phyloP scores from a whole-genome alignment of 1,140 invertebrate species.

The Marisa cornuarietis region DNA sequence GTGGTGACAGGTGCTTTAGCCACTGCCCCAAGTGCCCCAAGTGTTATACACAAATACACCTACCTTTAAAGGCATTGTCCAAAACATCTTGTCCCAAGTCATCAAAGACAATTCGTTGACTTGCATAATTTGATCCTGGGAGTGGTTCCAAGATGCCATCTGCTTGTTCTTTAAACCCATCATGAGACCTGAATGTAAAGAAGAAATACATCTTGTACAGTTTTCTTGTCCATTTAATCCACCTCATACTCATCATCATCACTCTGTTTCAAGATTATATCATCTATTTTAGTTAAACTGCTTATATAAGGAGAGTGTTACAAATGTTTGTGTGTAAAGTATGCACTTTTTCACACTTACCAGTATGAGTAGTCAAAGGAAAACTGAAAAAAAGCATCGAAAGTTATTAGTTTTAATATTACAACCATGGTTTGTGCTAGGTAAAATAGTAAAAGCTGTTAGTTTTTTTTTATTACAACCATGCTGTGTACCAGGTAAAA shows the following conservation, averaged over 20 bases:
- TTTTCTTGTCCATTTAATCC: too few species aligned
- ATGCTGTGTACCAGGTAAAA: neutral
- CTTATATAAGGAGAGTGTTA: neutral
- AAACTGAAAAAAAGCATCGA: slow-evolving; percentile 50
- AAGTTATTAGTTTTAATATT: neutral
- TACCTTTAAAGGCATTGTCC: slow-evolving; percentile 74
- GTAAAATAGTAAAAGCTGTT: too few species aligned
- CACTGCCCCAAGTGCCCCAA: neutral
- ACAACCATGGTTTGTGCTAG: neutral
- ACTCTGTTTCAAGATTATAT: neutral
- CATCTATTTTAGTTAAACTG: neutral
- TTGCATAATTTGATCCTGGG: slow-evolving; percentile 59
- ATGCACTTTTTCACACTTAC: slow-evolving; percentile 43
- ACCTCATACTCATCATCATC: too few species aligned
- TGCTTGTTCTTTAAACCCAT: slow-evolving; percentile 54
- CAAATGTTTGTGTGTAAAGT: neutral
- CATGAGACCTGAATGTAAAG: slow-evolving; percentile 62
- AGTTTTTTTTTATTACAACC: too few species aligned
- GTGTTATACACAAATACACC: slow-evolving; percentile 47
- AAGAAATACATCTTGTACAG: neutral
- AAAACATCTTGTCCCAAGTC: slow-evolving; percentile 73
- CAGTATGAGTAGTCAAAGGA: slow-evolving; percentile 65
- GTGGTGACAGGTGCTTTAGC: neutral
- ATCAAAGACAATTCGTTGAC: slow-evolving; percentile 70
- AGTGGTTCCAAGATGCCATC: slow-evolving; percentile 55